phyloP scores from a whole-genome alignment of 2,888 invertebrate species.

The Ormyrus thymus region DNA sequence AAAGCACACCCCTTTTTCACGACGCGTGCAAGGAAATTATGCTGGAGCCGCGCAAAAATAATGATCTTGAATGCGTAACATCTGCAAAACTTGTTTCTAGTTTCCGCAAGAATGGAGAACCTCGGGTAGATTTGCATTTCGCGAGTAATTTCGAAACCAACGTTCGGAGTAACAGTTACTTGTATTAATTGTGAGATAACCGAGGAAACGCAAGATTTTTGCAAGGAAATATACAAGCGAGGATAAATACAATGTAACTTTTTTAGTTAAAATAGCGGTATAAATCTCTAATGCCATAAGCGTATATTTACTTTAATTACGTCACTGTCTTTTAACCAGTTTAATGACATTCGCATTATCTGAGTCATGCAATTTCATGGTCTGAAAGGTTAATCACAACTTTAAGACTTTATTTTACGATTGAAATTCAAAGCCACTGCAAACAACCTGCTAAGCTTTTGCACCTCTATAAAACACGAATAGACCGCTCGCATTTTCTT shows the following conservation, averaged over 20 bases:
- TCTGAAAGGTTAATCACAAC: constrained; percentile 16
- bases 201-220: too few relatives aligned
- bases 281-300: background rate
- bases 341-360: constrained; percentile 3
- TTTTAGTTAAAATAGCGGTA: background rate
- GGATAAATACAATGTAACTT: background rate
- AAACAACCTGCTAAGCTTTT: too few relatives aligned
- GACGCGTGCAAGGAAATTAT: constrained; percentile 12
- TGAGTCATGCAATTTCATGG: constrained; percentile 27
- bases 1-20: background rate
- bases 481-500: too few relatives aligned
- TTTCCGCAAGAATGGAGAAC: background rate
- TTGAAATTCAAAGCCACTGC: too few relatives aligned
- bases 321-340: background rate
- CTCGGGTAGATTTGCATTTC: too few relatives aligned
- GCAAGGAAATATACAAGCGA: background rate
- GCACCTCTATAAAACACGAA: too few relatives aligned
- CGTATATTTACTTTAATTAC: background rate
- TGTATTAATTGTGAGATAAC: too few relatives aligned
- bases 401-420: too few relatives aligned
- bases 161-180: too few relatives aligned
- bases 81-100: constrained; percentile 24
- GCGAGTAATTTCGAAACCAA: too few relatives aligned
- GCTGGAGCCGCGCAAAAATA: background rate
- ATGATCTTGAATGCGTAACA: constrained; percentile 8